Conservation (phyloP, 2,888 invertebrate species). For the Aethes cnicana region DNA sequence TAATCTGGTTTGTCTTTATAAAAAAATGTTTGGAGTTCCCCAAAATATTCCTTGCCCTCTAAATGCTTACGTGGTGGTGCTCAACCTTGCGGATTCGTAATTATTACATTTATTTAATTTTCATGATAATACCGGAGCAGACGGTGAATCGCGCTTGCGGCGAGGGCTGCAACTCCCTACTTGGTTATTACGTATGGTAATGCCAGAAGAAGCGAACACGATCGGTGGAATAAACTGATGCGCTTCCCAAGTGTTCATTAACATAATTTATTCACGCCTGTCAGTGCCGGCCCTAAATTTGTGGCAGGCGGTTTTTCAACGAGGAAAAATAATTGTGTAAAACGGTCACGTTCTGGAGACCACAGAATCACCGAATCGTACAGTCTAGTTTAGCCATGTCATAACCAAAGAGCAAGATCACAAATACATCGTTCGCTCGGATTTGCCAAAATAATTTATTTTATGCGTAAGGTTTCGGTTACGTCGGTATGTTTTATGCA, state of each 20-base stretch:
- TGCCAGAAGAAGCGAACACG: constrained; percentile 60
- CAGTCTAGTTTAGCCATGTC: constrained; percentile 75
- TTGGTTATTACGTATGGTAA: constrained; percentile 41
- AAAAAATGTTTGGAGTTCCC: constrained; percentile 2
- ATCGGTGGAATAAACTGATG: constrained; percentile 72
- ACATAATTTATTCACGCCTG: constrained; percentile 79
- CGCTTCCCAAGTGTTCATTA: constrained; percentile 78
- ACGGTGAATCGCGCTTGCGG: background rate
- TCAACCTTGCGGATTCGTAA: background rate
- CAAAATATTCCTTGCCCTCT: background rate
- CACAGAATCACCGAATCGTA: too few species aligned
- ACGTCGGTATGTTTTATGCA: constrained; percentile 60
- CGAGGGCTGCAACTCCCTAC: constrained; percentile 6
- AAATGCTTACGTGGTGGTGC: background rate
- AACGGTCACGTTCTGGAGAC: constrained; percentile 79
- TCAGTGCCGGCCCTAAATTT: constrained; percentile 78
- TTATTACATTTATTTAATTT: constrained; percentile 25
- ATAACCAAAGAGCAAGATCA: constrained; percentile 68
- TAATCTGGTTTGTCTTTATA: too few species aligned
- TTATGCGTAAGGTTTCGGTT: constrained; percentile 64
- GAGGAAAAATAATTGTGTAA: constrained; percentile 64
- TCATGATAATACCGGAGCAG: constrained; percentile 21
- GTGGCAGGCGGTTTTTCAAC: constrained; percentile 73
- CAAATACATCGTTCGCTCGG: constrained; percentile 60
- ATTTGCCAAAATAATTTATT: constrained; percentile 70